Evolutionary conservation across 2,888 invertebrate genomes (phyloP), one percentile per base, ranked within the genome.

Genomic region (Drosophila lutescens): DNA sequence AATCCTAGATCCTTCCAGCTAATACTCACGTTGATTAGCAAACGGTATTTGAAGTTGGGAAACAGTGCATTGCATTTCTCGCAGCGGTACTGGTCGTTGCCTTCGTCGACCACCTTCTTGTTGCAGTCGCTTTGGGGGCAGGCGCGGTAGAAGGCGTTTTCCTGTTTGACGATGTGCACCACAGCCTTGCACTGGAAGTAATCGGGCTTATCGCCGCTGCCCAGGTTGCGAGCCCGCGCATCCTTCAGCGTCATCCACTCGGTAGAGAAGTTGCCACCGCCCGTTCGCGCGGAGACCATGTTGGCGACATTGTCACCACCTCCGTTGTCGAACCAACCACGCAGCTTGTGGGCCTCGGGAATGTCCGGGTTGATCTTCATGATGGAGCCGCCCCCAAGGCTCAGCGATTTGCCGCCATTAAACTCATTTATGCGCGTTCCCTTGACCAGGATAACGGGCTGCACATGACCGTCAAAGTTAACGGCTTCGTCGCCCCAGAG

Each of bases 401-500:
- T 94, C 32, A 97, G 86, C 26, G 93, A 95, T 91, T 96, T 97
- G 66, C 95, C 95, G 47, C 98, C 98, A 59, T 91, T 96, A 92
- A 97, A 99, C 92, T 99, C 99, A 0, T 95, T 94, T 4, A 99
- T 93, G 26, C 95, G 94, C 0, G 95, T 97, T 4, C 96, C 96
- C 93, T 98, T 99, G 1, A 97, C 93, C 17, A 97, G 96, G 36
- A 99, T 90, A 0, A 99, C 95, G 2, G 98, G 97, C 88, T 96
- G 95, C 6, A 93, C 93, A 56, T 93, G 93, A 0, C 94, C 95
- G 84, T 96, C 95, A 91, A 99, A 99, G 63, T 94, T 95, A 88
- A 96, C 96, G 0, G 99, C 98, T 89, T 97, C 96, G 36, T 93
- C 93, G 4, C 97, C 98, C 99, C 99, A 99, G 1, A 99, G 91